Percentiles rank a stretch among this genome's conserved stretches.
Evolutionary conservation across 2,113 vertebrate species (phyloP).

Genomic region (Ardeotis arabs): DNA sequence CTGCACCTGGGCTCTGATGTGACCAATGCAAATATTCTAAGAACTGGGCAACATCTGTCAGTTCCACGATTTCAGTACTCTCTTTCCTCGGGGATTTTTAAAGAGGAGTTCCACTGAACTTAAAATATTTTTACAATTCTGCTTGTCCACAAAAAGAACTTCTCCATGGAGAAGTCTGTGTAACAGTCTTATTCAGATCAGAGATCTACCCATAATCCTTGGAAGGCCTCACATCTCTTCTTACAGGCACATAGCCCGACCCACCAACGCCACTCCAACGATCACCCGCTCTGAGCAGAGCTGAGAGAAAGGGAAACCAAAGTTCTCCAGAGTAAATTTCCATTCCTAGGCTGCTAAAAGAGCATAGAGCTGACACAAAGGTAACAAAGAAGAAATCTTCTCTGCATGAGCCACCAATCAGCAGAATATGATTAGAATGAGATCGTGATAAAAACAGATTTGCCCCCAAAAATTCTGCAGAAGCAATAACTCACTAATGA

Average conservation of each 20-base stretch:
- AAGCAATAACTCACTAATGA: neutral
- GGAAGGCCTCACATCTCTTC: neutral
- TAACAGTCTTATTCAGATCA: neutral
- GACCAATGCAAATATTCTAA: neutral
- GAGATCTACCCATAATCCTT: neutral
- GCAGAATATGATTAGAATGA: neutral
- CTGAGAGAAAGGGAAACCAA: neutral
- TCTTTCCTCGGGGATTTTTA: neutral
- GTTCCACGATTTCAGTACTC: neutral
- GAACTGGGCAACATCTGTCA: neutral
- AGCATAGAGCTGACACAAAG: neutral
- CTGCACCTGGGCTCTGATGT: fast-evolving
- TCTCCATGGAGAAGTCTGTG: neutral
- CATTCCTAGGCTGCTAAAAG: neutral
- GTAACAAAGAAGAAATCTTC: neutral
- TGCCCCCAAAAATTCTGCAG: neutral
- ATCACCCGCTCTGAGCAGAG: fast-evolving
- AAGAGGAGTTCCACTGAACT: neutral
- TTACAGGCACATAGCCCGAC: fast-evolving
- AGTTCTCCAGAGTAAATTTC: neutral
- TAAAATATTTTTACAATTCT: neutral
- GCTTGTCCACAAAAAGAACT: neutral
- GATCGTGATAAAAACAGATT: neutral
- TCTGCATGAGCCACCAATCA: neutral
- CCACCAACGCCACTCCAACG: neutral